Conservation (phyloP, 37 sponge, comb jelly and placozoan genomes). For the Oopsacas minuta region DNA sequence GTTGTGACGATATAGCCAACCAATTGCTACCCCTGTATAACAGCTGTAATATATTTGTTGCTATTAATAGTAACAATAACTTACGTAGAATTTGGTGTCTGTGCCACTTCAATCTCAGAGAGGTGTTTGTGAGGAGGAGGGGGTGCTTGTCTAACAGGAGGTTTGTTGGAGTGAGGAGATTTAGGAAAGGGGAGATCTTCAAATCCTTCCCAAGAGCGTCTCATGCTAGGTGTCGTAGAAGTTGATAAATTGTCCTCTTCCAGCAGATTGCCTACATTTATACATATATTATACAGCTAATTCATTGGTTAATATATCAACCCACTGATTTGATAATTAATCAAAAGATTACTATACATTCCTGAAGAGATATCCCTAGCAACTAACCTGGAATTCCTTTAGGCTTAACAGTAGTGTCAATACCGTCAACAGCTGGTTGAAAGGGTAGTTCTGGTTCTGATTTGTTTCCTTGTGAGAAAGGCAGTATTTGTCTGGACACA, state of each 20-base stretch:
- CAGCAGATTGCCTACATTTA: background rate
- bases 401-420: background rate
- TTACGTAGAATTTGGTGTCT: background rate
- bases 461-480: background rate
- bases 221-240: background rate
- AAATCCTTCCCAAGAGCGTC: slow-evolving; percentile 5
- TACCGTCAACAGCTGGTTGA: background rate
- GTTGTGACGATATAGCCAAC: background rate
- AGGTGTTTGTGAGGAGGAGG: background rate
- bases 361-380: background rate
- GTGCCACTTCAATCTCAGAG: background rate
- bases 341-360: background rate
- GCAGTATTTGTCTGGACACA: background rate
- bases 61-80: background rate
- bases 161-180: background rate
- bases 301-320: too few species aligned
- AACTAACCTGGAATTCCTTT: background rate
- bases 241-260: background rate
- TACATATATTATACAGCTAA: background rate
- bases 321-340: background rate
- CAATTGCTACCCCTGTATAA: background rate
- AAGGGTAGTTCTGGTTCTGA: background rate
- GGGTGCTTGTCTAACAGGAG: background rate
- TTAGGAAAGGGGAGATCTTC: background rate
- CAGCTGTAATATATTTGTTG: background rate